These are phyloP conservation scores for Apoderus coryli DNA, from an alignment of 2,888 invertebrate genomes.

Conservation along the genomic window DNA sequence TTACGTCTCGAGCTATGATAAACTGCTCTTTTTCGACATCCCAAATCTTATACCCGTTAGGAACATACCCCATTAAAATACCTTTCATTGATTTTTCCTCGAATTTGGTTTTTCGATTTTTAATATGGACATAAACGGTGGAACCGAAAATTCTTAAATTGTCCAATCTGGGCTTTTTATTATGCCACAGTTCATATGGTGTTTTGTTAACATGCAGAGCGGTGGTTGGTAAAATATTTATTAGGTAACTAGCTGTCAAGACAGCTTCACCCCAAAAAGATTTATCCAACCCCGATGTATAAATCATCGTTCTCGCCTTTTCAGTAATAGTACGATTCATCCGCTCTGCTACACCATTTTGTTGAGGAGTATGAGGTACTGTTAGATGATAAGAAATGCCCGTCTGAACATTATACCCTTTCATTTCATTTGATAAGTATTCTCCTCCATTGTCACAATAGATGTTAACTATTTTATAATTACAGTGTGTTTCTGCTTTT, in stretches of 20 bases:
- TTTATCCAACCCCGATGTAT: conserved; percentile 22
- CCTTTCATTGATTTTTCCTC: conserved; percentile 11
- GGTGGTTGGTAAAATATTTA: conserved; percentile 26
- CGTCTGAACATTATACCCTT: conserved; percentile 23
- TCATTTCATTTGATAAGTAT: conserved; percentile 20
- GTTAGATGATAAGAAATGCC: conserved; percentile 28
- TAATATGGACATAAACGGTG: conserved; percentile 14
- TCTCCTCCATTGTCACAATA: conserved; percentile 16
- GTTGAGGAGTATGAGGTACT: conserved; percentile 28
- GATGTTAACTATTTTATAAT: conserved; percentile 16
- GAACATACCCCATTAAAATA: conserved; percentile 12
- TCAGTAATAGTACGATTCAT: conserved; percentile 28
- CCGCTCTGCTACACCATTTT: conserved; percentile 28
- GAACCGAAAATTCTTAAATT: conserved; percentile 24
- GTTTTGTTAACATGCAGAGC: conserved; percentile 23
- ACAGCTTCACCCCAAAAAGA: conserved; percentile 28
- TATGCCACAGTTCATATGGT: conserved; percentile 28
- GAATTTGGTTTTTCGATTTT: conserved; percentile 13
- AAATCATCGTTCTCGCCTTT: conserved; percentile 26
- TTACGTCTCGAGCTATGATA: conserved; percentile 23
- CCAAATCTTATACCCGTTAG: conserved; percentile 26
- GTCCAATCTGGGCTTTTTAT: conserved; percentile 24
- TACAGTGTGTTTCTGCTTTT: conserved; percentile 14
- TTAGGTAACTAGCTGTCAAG: conserved; percentile 25
- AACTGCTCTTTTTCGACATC: conserved; percentile 21